Evolutionary conservation across 2,888 invertebrate species (phyloP).

Genomic region (Amphipoea oculea): DNA sequence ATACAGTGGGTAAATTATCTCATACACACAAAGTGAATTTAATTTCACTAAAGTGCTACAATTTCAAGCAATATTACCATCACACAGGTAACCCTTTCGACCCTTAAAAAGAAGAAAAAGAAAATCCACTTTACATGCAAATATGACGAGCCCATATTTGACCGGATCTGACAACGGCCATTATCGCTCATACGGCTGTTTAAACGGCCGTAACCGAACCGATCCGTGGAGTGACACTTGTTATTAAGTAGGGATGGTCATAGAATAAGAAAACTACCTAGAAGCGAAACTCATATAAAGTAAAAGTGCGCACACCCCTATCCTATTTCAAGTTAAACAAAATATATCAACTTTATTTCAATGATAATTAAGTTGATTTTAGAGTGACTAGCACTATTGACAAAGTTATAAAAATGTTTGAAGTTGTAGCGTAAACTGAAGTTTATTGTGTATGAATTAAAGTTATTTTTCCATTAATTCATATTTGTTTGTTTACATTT

Average conservation of each 20-base stretch:
- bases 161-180: constrained; percentile 22
- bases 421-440: no score
- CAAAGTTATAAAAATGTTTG: no score
- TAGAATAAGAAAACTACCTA: constrained; percentile 3
- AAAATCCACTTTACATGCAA: constrained; percentile 48
- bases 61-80: constrained; percentile 14
- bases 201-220: constrained; percentile 24
- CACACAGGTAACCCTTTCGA: constrained; percentile 7
- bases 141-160: constrained; percentile 34
- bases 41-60: constrained; percentile 5
- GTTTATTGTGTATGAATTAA: no score
- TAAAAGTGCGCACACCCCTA: no score
- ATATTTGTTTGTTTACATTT: no score
- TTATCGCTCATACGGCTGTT: constrained; percentile 27
- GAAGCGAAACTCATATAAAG: background rate
- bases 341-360: no score
- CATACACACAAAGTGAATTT: background rate
- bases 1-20: background rate
- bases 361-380: no score
- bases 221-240: constrained; percentile 44
- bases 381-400: no score
- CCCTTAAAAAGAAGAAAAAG: constrained; percentile 26
- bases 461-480: no score
- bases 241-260: constrained; percentile 24
- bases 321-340: no score